Conservation (phyloP, 2,888 invertebrate species). For the Epistrophella euchroma region DNA sequence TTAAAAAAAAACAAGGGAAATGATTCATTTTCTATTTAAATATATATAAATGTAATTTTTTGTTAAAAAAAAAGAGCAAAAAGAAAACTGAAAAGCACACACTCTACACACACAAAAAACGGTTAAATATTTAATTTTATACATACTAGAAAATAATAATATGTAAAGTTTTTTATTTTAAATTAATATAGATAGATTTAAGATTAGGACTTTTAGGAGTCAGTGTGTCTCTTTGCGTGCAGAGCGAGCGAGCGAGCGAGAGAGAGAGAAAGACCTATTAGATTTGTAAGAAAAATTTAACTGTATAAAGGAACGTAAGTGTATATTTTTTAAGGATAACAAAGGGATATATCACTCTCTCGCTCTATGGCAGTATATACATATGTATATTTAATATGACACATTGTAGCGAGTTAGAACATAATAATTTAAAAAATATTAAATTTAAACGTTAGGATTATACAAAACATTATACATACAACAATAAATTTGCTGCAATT, state of each 20-base stretch:
- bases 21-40: constrained; percentile 52
- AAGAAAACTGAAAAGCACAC: constrained; percentile 59
- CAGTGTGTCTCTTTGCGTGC: constrained; percentile 37
- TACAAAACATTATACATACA: constrained; percentile 41
- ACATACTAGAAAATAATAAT: constrained; percentile 64
- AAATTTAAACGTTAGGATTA: constrained; percentile 39
- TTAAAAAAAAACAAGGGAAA: constrained; percentile 68
- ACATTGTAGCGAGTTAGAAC: constrained; percentile 64
- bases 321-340: constrained; percentile 68
- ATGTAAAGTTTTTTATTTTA: constrained; percentile 45
- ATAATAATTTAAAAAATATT: constrained; percentile 62
- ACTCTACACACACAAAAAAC: constrained; percentile 61
- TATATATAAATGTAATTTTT: constrained; percentile 44
- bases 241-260: constrained; percentile 27
- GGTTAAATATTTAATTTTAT: constrained; percentile 63
- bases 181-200: constrained; percentile 58
- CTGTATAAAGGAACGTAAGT: constrained; percentile 69
- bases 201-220: constrained; percentile 47
- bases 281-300: constrained; percentile 52
- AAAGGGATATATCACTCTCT: constrained; percentile 46
- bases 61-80: constrained; percentile 37
- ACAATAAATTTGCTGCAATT: constrained; percentile 50
- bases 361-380: constrained; percentile 42
- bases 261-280: constrained; percentile 66
- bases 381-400: constrained; percentile 32